Base-by-base conservation (phyloP, 2,113 vertebrate genomes). In the Ammodytes dubius region DNA sequence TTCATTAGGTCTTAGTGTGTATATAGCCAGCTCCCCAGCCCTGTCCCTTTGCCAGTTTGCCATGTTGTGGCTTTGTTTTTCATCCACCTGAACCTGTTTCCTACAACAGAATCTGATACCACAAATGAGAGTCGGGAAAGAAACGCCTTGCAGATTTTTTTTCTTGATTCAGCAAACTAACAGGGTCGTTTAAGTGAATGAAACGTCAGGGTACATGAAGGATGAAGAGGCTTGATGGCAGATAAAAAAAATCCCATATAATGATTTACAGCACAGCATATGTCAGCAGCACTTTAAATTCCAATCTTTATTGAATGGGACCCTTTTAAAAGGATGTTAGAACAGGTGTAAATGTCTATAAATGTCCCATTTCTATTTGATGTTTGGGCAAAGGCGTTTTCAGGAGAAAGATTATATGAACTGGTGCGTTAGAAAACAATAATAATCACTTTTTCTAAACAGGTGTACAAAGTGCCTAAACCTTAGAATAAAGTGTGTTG, bases 111-210 rank as follows among this genome's bases (percentile, higher is more conserved):
- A 81, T 79, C 47, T 76, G 74, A 45, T 79, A 70, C 77, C 40
- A 73, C 58, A 79, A 47, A 84, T 81, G 70, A 81, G 74, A 68
- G 64, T 61, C 12, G 81, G 83, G 81, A 83, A 15, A 35, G 77
- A 84, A 84, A 82, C 54, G 45, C 37, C 82, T 81, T 83, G 88
- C 85, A 87, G 49, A 58, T 80, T 83, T 82, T 65, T 74, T 75
- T 67, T 19, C 81, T 77, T 60, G 74, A 88, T 88, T 86, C 74
- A 86, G 86, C 81, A 79, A 84, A 43, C 84, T 68, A 74, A 80
- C 63, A 76, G 46, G 68, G 66, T 79, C 67, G 64, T 54, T 70
- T 45, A 74, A 57, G 59, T 56, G 67, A 52, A 82, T 74, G 76
- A 82, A 67, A 77, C 79, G 69, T 70, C 81, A 54, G 52, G 37